Evolutionary conservation across 1,140 invertebrate species (phyloP).

Genomic region (Apis mellifera): Amel_HAv3.1 CM009944.2:1992501-1993000

Average conservation of each 20-base stretch:
- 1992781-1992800: too few species aligned
- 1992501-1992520: slow-evolving; percentile 44
- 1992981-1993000: too few species aligned
- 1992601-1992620: slow-evolving; percentile 39
- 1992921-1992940: too few species aligned
- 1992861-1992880: too few species aligned
- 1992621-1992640: slow-evolving; percentile 35
- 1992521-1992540: slow-evolving; percentile 52
- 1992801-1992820: background rate
- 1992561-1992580: slow-evolving; percentile 50
- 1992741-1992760: background rate
- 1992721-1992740: background rate
- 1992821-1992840: background rate
- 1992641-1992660: background rate
- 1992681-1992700: background rate
- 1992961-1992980: too few species aligned
- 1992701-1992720: background rate
- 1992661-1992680: too few species aligned
- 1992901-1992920: too few species aligned
- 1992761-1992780: too few species aligned
- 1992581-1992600: slow-evolving; percentile 54
- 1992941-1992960: too few species aligned
- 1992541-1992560: slow-evolving; percentile 36
- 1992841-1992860: too few species aligned
- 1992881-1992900: too few species aligned